phyloP scores from a whole-genome alignment of 2,888 invertebrate genomes.

The Tipula vernalis region DNA sequence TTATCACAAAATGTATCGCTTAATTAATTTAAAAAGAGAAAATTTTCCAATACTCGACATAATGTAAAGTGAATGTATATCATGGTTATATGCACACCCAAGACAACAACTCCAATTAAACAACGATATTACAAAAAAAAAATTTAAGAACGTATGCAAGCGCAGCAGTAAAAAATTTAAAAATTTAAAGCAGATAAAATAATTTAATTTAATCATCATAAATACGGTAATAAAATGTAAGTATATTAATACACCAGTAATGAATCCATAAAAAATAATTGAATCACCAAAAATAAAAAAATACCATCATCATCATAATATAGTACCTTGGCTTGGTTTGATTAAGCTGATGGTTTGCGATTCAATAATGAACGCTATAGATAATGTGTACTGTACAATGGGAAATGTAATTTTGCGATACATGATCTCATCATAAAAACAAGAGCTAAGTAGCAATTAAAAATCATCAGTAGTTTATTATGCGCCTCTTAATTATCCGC shows the following conservation, averaged over 20 bases:
- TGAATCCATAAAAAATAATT: not conserved
- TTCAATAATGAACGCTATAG: not conserved
- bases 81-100: not conserved
- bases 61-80: not conserved
- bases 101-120: not conserved
- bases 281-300: not conserved
- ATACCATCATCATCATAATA: not conserved
- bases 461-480: not conserved
- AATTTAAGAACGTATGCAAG: not conserved
- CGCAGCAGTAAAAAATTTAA: not conserved
- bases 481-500: not conserved
- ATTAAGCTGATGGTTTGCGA: not conserved
- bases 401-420: not conserved
- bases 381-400: not conserved
- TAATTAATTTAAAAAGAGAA: not conserved
- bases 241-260: not conserved
- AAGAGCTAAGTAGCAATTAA: not conserved
- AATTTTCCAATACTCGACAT: not conserved
- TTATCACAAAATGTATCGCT: not conserved
- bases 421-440: not conserved
- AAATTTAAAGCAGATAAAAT: not conserved
- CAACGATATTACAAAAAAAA: not conserved
- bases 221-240: not conserved
- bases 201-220: not conserved
- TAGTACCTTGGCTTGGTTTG: not conserved